These are phyloP conservation scores for Centropus unirufus DNA, from an alignment of 2,113 vertebrate genomes.

Conservation along the genomic window DNA sequence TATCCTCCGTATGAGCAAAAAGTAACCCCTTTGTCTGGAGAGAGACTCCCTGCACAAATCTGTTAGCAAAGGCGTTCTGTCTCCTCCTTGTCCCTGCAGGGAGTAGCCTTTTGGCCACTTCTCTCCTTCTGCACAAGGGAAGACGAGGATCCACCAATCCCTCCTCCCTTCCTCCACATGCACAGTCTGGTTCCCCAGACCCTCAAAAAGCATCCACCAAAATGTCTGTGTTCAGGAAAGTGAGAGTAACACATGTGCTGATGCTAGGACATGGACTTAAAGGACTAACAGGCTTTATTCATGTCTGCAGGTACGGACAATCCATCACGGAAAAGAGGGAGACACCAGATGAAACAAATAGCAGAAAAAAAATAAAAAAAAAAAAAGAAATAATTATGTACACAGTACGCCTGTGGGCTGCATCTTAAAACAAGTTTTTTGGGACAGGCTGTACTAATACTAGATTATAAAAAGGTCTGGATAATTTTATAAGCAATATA, in stretches of 20 bases:
- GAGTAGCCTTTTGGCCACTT: neutral
- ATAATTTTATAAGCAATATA: conserved; percentile 53
- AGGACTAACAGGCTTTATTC: neutral
- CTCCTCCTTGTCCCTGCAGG: neutral
- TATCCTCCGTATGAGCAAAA: neutral
- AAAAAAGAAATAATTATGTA: conserved; percentile 45
- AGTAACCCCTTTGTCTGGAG: neutral
- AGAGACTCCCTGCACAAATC: neutral
- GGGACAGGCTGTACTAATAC: conserved; percentile 39
- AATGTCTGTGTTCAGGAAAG: neutral
- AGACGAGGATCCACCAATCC: neutral
- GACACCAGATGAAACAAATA: neutral
- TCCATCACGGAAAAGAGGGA: neutral
- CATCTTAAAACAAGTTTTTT: conserved; percentile 55
- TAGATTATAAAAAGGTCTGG: conserved; percentile 47
- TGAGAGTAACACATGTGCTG: neutral
- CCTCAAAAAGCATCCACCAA: neutral
- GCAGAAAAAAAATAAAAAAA: neutral
- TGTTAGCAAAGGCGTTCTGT: neutral
- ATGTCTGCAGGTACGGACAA: neutral
- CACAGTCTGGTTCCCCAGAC: neutral
- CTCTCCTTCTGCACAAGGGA: neutral
- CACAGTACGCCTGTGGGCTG: neutral
- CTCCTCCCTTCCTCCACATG: rapidly evolving
- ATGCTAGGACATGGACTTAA: neutral